These are phyloP conservation scores for Gorsachius magnificus DNA, from an alignment of 2,797 vertebrate species.

Conservation along the genomic window DNA sequence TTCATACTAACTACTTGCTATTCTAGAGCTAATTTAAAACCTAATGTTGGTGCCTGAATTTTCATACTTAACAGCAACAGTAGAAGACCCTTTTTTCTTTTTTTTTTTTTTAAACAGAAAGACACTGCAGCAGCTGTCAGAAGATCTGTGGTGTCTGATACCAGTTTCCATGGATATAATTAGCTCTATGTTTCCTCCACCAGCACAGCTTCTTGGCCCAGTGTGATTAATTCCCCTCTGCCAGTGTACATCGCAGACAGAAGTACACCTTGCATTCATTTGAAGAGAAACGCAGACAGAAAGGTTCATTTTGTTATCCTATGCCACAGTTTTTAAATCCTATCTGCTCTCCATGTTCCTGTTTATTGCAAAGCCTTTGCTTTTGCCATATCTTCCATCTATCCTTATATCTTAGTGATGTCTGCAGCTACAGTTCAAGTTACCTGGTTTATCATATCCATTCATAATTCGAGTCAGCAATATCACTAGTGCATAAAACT, in stretches of 20 bases:
- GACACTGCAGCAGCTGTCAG: background rate
- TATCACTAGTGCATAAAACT: background rate
- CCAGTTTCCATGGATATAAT: constrained; percentile 28
- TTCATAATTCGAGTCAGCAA: background rate
- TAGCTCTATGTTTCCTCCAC: background rate
- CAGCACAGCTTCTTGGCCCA: background rate
- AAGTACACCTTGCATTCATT: background rate
- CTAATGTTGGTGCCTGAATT: background rate
- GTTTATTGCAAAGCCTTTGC: background rate
- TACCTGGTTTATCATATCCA: background rate
- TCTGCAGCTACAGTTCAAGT: background rate
- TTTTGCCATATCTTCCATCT: background rate
- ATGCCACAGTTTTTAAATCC: background rate
- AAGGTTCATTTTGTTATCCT: background rate
- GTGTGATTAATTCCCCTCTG: background rate
- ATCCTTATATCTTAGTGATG: background rate
- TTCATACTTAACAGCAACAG: background rate
- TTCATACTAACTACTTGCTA: background rate
- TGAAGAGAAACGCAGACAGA: background rate
- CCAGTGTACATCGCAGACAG: background rate
- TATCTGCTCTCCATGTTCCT: background rate
- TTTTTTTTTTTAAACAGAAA: background rate
- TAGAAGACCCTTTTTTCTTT: background rate
- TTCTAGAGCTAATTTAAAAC: background rate
- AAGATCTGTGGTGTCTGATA: background rate